Conservation (phyloP, 2,113 vertebrate species). For the Rhea americana region DNA sequence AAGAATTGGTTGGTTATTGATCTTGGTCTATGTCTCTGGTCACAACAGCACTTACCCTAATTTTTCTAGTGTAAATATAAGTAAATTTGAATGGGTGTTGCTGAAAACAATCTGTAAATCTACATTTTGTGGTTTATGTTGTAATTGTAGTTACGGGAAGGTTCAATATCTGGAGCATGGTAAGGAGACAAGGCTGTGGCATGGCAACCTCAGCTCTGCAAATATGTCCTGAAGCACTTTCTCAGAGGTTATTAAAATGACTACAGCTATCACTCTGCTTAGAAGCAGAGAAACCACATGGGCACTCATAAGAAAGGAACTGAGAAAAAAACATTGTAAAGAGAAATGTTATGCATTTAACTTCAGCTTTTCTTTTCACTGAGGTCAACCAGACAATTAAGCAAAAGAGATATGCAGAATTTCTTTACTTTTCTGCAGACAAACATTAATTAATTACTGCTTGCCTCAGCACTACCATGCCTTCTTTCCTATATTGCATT, state of each 20-base stretch:
- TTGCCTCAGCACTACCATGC: neutral
- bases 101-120: slow-evolving; percentile 94
- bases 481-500: neutral
- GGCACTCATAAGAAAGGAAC: slow-evolving; percentile 70
- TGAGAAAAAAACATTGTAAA: slow-evolving; percentile 37
- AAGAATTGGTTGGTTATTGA: slow-evolving; percentile 97
- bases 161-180: slow-evolving; percentile 97
- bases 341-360: slow-evolving; percentile 73
- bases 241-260: slow-evolving; percentile 80
- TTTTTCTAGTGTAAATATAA: slow-evolving; percentile 99
- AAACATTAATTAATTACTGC: slow-evolving; percentile 68
- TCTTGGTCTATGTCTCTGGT: slow-evolving; percentile 95
- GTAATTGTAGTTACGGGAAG: slow-evolving; percentile 99
- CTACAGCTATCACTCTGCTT: slow-evolving; percentile 74
- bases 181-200: slow-evolving; percentile 90
- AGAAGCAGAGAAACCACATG: slow-evolving; percentile 79
- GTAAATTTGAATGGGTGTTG: slow-evolving; percentile 98
- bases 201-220: slow-evolving; percentile 87
- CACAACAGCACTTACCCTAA: slow-evolving; percentile 99
- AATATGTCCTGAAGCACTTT: slow-evolving; percentile 82
- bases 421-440: slow-evolving; percentile 73
- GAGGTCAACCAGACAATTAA: slow-evolving; percentile 80
- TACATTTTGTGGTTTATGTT: slow-evolving; percentile 94
- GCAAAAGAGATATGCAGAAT: slow-evolving; percentile 60
- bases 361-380: slow-evolving; percentile 56